A percentile compares a stretch with the other conserved stretches of the same genome.
These are phyloP conservation scores for Sclerodermus sp. DNA, from an alignment of 2,888 invertebrate species.

Conservation along the genomic window DNA sequence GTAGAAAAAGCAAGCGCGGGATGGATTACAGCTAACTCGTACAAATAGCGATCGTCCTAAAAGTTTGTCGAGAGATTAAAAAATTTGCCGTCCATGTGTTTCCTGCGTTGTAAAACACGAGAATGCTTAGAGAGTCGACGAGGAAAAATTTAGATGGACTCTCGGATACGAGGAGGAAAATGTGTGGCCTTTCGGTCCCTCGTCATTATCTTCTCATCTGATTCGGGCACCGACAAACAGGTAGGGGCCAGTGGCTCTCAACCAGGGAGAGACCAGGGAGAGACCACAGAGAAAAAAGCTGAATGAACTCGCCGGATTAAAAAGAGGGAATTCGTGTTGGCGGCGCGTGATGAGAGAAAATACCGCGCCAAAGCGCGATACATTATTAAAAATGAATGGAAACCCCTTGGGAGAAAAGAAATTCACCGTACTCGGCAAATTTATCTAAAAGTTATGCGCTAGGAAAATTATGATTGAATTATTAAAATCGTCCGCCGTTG, in stretches of 20 bases:
- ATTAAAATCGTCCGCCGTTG: too few species aligned
- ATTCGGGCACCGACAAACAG: constrained; percentile 23
- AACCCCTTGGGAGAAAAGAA: too few species aligned
- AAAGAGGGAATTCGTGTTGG: neutral
- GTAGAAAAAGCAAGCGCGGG: too few species aligned
- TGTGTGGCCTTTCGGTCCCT: constrained; percentile 27
- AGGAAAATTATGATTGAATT: too few species aligned
- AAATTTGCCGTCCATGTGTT: constrained; percentile 19
- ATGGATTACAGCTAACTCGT: too few species aligned
- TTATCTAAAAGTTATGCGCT: too few species aligned
- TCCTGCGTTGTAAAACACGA: constrained; percentile 25
- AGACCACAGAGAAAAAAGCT: neutral
- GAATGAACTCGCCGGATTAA: neutral
- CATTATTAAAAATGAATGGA: too few species aligned
- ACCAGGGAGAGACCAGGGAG: constrained; percentile 2
- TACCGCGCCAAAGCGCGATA: too few species aligned
- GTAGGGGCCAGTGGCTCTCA: constrained; percentile 30
- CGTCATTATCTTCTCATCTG: constrained; percentile 33
- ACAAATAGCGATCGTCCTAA: too few species aligned
- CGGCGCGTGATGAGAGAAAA: too few species aligned
- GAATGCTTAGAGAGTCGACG: constrained; percentile 27
- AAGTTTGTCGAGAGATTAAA: too few species aligned
- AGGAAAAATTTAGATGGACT: constrained; percentile 36
- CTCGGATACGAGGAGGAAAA: constrained; percentile 30
- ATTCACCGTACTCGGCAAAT: too few species aligned